These are phyloP conservation scores for Scaptomyza graminum DNA, from an alignment of 1,140 invertebrate species.

Conservation along the genomic window DNA sequence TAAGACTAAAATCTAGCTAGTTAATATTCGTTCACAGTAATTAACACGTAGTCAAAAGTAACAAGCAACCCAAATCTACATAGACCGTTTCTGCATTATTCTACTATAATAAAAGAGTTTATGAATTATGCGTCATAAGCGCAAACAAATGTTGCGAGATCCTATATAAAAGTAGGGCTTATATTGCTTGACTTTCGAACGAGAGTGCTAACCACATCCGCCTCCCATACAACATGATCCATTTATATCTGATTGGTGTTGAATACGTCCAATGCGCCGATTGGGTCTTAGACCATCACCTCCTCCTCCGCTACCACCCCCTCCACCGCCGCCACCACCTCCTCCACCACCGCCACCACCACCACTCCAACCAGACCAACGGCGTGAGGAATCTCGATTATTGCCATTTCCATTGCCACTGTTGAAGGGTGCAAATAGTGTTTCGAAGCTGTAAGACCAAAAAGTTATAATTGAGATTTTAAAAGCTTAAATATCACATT, in stretches of 20 bases:
- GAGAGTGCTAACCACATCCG: conserved; percentile 58
- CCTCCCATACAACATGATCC: conserved; percentile 44
- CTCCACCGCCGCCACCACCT: conserved; percentile 41
- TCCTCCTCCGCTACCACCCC: conserved; percentile 25
- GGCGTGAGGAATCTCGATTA: conserved; percentile 30
- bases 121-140: conserved; percentile 39
- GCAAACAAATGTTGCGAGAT: conserved; percentile 22
- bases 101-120: conserved; percentile 51
- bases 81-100: conserved; percentile 25
- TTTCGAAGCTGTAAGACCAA: conserved; percentile 38
- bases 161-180: not conserved
- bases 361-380: conserved; percentile 46
- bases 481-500: too few species aligned
- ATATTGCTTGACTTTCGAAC: conserved; percentile 7
- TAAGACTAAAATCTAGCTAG: conserved; percentile 17
- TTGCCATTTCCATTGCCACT: conserved; percentile 34
- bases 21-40: not conserved
- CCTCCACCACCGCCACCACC: conserved; percentile 46
- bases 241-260: conserved; percentile 25
- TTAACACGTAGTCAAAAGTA: conserved; percentile 26
- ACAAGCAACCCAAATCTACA: conserved; percentile 13
- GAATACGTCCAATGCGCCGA: conserved; percentile 66
- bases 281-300: conserved; percentile 66
- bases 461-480: not conserved
- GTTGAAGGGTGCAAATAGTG: conserved; percentile 63